Evolutionary conservation across 1,140 invertebrate species (phyloP).

Genomic region (Cydia strobilella): DNA sequence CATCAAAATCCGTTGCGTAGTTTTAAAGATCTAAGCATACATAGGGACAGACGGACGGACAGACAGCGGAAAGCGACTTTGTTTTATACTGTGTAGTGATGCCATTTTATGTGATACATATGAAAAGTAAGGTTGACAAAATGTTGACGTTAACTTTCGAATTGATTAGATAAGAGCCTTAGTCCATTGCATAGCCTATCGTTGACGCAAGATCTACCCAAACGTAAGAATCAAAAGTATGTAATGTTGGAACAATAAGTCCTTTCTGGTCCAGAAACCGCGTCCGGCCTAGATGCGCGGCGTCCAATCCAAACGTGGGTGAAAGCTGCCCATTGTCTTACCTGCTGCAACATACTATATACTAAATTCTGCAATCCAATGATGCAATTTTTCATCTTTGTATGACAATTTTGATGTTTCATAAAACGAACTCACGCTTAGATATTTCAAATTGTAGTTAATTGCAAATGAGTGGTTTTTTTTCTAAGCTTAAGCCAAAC

Average conservation of each 20-base stretch:
- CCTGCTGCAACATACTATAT: slow-evolving; percentile 35
- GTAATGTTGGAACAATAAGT: slow-evolving; percentile 58
- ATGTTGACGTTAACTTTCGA: too few species aligned
- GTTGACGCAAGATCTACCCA: slow-evolving; percentile 2
- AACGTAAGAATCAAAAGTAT: slow-evolving; percentile 47
- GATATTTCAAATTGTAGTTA: not conserved
- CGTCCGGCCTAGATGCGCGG: slow-evolving; percentile 58
- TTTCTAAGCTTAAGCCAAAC: not conserved
- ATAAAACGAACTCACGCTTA: not conserved
- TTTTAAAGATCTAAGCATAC: too few species aligned
- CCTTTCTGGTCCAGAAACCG: slow-evolving; percentile 73
- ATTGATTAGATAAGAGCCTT: not conserved
- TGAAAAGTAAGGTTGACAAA: too few species aligned
- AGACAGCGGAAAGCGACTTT: too few species aligned
- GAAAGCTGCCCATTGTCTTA: slow-evolving; percentile 47
- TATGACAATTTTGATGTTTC: slow-evolving; percentile 2
- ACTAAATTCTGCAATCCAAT: slow-evolving; percentile 13
- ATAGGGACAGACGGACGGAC: too few species aligned
- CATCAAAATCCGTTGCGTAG: too few species aligned
- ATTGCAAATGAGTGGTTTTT: not conserved
- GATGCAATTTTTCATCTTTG: slow-evolving; percentile 14
- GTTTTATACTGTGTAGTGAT: too few species aligned
- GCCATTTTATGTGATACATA: too few species aligned
- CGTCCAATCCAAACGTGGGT: slow-evolving; percentile 40
- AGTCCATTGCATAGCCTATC: not conserved